Evolutionary conservation across 2,797 vertebrate species (phyloP), one percentile per base, ranked within the genome.

Genomic region (Amphiprion clarkii): DNA sequence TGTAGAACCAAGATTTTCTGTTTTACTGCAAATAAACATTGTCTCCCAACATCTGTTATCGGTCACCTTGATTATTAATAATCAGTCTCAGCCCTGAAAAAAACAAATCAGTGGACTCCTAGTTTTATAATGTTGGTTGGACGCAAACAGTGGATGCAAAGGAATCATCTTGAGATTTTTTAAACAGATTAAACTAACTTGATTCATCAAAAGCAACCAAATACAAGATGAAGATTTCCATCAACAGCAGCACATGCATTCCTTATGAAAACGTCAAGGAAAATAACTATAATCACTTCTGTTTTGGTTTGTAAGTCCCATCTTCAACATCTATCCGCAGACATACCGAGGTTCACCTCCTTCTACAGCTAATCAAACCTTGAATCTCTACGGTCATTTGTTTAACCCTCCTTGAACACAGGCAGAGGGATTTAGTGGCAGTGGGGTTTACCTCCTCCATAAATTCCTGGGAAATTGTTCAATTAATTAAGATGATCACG

Each of bases 401-500:
- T 88, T 85, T 80, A 92, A 87, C 71, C 80, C 79, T 54, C 74
- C 83, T 86, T 71, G 78, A 92, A 93, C 85, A 88, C 67, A 55
- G 76, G 75, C 77, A 53, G 67, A 68, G 87, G 87, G 91, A 85
- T 91, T 90, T 88, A 76, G 85, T 1, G 42, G 83, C 23, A 55
- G 65, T 21, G 78, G 85, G 74, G 88, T 94, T 95, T 92, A 93
- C 86, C 80, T 83, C 88, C 87, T 81, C 91, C 94, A 91, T 95
- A 92, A 95, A 96, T 95, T 96, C 95, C 88, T 90, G 91, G 94
- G 94, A 95, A 96, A 96, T 95, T 94, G 95, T 96, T 97, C 95
- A 96, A 95, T 97, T 97, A 96, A 96, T 97, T 96, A 96, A 95
- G 95, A 93, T 96, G 95, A 97, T 96, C 95, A 94, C 90, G 92